Percentiles rank a stretch among this genome's conserved stretches.
Evolutionary conservation across 2,113 vertebrate species (phyloP).

Genomic region (Bambusicola thoracicus): DNA sequence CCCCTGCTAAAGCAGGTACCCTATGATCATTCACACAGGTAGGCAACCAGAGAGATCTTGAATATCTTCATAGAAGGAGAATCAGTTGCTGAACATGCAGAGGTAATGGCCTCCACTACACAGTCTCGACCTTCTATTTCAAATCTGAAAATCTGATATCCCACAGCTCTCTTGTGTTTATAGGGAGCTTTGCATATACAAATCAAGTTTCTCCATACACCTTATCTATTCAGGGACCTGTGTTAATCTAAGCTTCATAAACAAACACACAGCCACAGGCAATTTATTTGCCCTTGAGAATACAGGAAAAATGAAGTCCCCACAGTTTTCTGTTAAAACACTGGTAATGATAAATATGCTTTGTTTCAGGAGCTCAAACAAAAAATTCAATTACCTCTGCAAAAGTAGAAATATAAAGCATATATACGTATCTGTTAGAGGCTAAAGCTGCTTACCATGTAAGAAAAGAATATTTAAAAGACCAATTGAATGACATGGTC

Average conservation of each 20-base stretch:
- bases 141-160: not conserved
- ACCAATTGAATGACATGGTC: not conserved
- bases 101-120: not conserved
- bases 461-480: not conserved
- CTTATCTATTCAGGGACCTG: not conserved
- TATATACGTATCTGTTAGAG: not conserved
- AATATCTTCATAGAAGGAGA: too few relatives aligned
- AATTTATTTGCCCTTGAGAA: not conserved
- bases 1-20: too few relatives aligned
- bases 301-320: not conserved
- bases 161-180: not conserved
- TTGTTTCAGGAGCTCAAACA: not conserved
- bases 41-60: too few relatives aligned
- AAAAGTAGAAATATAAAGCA: not conserved
- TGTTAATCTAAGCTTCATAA: not conserved
- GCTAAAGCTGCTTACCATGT: not conserved
- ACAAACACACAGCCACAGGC: not conserved
- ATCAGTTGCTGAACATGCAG: rapidly evolving
- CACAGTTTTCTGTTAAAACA: not conserved
- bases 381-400: not conserved
- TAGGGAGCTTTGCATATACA: not conserved
- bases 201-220: not conserved
- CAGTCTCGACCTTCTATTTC: rapidly evolving
- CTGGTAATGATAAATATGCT: not conserved
- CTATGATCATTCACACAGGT: too few relatives aligned